Evolutionary conservation across 2,797 vertebrate species (phyloP), one percentile per base, ranked within the genome.

Genomic region (Hydrolagus colliei): DNA sequence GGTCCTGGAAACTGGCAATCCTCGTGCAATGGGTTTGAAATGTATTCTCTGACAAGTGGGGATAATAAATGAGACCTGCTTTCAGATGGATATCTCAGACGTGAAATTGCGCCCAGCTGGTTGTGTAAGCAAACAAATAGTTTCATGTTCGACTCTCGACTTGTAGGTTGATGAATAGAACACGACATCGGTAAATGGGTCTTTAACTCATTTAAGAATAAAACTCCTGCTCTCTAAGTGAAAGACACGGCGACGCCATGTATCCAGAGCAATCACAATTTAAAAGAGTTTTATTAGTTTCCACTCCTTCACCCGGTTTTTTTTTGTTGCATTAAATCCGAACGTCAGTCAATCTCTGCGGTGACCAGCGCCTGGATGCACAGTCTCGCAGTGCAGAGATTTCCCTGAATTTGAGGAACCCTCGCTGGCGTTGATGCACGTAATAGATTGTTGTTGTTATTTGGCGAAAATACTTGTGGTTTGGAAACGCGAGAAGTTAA

Each of bases 111-210:
- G 91, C 95, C 96, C 96, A 97, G 96, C 96, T 97, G 96, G 94
- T 95, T 95, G 94, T 96, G 95, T 96, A 96, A 96, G 96, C 96
- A 97, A 97, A 97, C 96, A 97, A 97, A 97, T 97, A 96, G 95
- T 94, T 95, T 94, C 92, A 90, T 93, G 93, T 95, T 93, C 92
- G 94, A 94, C 94, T 94, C 93, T 95, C 93, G 93, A 96, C 95
- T 97, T 96, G 96, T 92, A 94, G 93, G 94, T 94, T 96, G 96
- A 97, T 96, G 95, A 96, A 97, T 97, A 95, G 95, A 94, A 95
- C 92, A 93, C 93, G 95, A 96, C 96, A 97, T 96, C 96, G 93
- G 96, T 96, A 97, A 97, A 97, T 96, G 95, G 94, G 94, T 96
- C 94, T 96, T 96, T 95, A 96, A 96, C 94, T 95, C 94, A 94